Percentiles rank a stretch among this genome's conserved stretches.
Evolutionary conservation across 2,888 invertebrate species (phyloP).

Genomic region (Empis stercorea): DNA sequence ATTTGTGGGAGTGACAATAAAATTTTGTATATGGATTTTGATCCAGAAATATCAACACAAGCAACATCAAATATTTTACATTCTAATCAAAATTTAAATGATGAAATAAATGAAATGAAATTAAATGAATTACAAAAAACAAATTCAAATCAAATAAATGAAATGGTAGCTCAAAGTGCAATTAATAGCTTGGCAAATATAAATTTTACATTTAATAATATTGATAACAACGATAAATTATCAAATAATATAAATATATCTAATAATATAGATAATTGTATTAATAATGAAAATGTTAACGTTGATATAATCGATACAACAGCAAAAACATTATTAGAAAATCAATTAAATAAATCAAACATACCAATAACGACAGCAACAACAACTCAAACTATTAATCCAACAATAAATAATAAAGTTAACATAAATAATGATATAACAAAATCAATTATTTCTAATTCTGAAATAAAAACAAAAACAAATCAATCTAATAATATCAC

Average conservation of each 20-base stretch:
- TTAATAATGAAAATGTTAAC: conserved; percentile 5
- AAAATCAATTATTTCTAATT: no score
- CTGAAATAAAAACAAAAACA: no score
- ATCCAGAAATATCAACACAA: conserved; percentile 10
- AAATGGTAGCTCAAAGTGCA: conserved; percentile 10
- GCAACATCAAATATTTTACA: no score
- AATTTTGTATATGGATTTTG: conserved; percentile 16
- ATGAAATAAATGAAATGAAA: conserved; percentile 4
- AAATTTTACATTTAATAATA: no score
- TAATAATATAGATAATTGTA: conserved; percentile 13
- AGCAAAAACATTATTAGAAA: conserved; percentile 4
- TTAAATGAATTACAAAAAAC: background rate
- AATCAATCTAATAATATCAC: no score
- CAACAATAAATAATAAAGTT: background rate
- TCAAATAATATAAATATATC: conserved; percentile 9
- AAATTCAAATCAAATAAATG: no score
- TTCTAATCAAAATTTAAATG: conserved; percentile 1
- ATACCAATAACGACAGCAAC: conserved; percentile 6
- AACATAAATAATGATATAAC: no score
- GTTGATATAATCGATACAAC: conserved; percentile 5
- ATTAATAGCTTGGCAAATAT: conserved; percentile 5
- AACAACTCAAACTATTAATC: conserved; percentile 8
- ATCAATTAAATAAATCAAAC: background rate
- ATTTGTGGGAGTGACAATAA: conserved; percentile 11
- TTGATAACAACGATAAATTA: background rate